These are phyloP conservation scores for Allolobophora icterica DNA, from an alignment of 2,888 invertebrate species.

Conservation along the genomic window DNA sequence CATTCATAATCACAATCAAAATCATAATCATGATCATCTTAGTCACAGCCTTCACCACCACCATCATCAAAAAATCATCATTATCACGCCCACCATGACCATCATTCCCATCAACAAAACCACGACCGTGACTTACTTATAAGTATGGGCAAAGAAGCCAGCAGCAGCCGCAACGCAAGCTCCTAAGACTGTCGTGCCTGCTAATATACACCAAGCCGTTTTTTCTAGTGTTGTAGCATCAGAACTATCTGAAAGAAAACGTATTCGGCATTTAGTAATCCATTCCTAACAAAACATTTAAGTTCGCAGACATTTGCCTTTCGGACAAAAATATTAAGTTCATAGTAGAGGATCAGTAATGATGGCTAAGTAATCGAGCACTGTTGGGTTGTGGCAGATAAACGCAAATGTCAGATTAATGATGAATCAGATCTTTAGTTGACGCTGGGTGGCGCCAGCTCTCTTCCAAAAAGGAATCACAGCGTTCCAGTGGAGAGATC, in stretches of 20 bases:
- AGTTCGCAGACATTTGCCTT: no score
- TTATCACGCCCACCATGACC: constrained; percentile 24
- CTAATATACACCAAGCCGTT: not conserved
- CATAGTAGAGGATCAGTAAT: no score
- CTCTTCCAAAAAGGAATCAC: no score
- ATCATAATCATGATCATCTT: constrained; percentile 11
- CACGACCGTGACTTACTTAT: not conserved
- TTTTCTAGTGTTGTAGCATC: not conserved
- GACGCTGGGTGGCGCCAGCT: no score
- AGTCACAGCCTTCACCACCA: not conserved
- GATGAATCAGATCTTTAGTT: no score
- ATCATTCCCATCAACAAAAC: not conserved
- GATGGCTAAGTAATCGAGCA: no score
- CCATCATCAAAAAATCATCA: constrained; percentile 1
- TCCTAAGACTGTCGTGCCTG: not conserved
- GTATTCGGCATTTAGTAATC: not conserved
- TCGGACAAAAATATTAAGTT: no score
- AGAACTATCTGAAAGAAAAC: not conserved
- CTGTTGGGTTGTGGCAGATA: no score
- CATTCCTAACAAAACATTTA: not conserved
- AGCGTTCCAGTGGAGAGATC: no score
- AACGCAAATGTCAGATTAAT: no score
- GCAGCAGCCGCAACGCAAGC: not conserved
- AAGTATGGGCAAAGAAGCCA: not conserved
- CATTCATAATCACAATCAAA: not conserved